These are phyloP conservation scores for Lycopodina hypogea DNA, from an alignment of 37 sponge, comb jelly and placozoan species.

Conservation along the genomic window DNA sequence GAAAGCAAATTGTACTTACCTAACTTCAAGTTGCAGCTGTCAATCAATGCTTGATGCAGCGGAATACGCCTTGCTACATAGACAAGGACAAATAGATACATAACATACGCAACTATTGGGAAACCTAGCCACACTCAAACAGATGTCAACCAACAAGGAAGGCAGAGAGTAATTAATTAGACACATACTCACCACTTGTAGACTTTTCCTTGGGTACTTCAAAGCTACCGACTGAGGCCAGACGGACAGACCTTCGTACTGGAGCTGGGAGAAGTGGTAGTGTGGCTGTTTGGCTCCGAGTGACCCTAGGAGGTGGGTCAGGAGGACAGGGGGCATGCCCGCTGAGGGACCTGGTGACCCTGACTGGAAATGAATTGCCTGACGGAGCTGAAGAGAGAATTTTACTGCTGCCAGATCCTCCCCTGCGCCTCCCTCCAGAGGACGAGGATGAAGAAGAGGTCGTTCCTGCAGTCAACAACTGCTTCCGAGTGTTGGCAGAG, in stretches of 20 bases:
- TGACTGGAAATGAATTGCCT: neutral
- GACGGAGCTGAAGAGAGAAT: neutral
- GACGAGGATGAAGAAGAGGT: neutral
- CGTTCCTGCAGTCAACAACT: neutral
- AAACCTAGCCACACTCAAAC: too few species aligned
- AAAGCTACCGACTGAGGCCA: too few species aligned
- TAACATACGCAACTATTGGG: too few species aligned
- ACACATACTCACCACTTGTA: neutral
- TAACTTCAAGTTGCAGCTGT: slow-evolving; percentile 8
- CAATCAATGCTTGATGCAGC: slow-evolving; percentile 46
- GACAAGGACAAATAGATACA: neutral
- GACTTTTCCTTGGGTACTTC: slow-evolving; percentile 5
- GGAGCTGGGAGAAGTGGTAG: neutral
- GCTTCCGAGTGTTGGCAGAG: slow-evolving; percentile 11
- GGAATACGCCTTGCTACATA: slow-evolving; percentile 30
- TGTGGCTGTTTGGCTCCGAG: neutral
- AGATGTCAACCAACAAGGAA: too few species aligned
- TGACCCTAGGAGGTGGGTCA: neutral
- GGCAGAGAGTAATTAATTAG: too few species aligned
- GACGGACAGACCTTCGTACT: neutral
- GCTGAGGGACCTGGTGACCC: slow-evolving; percentile 15
- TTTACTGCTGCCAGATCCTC: neutral
- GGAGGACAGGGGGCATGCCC: neutral
- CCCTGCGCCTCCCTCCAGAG: neutral
- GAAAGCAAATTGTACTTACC: neutral